Percentiles rank a stretch among this genome's conserved stretches.
Evolutionary conservation across 2,113 vertebrate genomes (phyloP).

Genomic region (Pristiophorus japonicus): DNA sequence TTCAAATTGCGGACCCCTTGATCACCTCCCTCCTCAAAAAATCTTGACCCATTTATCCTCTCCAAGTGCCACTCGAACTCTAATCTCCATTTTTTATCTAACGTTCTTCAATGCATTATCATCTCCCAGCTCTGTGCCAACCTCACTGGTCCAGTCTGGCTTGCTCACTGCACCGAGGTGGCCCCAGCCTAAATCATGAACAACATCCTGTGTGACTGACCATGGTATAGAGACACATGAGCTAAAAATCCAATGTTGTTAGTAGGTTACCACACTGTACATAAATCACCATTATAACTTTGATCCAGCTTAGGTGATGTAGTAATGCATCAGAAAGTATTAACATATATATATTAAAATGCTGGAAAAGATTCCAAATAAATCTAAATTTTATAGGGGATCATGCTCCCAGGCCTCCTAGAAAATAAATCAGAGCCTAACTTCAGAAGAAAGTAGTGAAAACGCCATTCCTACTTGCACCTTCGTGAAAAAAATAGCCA

Average conservation of each 20-base stretch:
- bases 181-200: not conserved
- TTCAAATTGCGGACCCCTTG: not conserved
- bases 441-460: not conserved
- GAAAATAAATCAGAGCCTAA: not conserved
- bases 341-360: not conserved
- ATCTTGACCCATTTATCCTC: not conserved
- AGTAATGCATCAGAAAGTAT: not conserved
- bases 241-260: not conserved
- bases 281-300: not conserved
- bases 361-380: not conserved
- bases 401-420: not conserved
- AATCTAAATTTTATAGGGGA: not conserved
- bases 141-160: not conserved
- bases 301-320: not conserved
- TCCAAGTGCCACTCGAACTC: not conserved
- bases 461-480: not conserved
- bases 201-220: not conserved
- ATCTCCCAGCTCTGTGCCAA: not conserved
- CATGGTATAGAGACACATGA: not conserved
- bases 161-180: not conserved
- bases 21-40: not conserved
- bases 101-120: not conserved
- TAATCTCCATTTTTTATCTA: not conserved
- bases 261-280: no score
- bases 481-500: not conserved